Evolutionary conservation across 64 coral and sea anemone genomes (phyloP), one percentile per base, ranked within the genome.

Genomic region (Orbicella faveolata): DNA sequence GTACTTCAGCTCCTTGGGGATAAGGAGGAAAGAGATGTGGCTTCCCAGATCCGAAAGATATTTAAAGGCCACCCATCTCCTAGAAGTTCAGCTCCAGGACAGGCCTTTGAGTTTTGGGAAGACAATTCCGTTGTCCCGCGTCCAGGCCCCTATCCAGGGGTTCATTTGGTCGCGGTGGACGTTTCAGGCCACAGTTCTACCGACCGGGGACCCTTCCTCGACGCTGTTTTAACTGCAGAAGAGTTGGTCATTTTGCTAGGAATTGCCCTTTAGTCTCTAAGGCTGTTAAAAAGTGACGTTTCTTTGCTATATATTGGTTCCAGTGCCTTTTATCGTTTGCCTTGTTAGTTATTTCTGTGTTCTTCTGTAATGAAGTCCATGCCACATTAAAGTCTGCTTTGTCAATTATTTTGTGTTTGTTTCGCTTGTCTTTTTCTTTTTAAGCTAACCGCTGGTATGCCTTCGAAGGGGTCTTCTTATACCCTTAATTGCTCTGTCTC

Each of bases 151-250:
- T 5, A 48, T 48, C 41, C 41, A 2, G 41, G 41, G 4, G 41
- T 6, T 48, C 41, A 48, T 48, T 48, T 48, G 41, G 41, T 48
- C 41, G 41, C 41, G 41, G 2, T 48, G 41, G 41, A 48, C 41
- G 41, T 6, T 48, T 48, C 41, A 48, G 41, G 4, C 41, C 41
- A 48, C 41, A 48, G 41, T 48, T 6, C 41, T 48, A 6, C 41
- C 41, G 41, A 5, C 41, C 41, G 3, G 41, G 41, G 6, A 48
- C 41, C 41, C 6, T 48, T 48, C 41, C 41, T 48, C 41, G 73
- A 16, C 75, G 87, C 13, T 88, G 87, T 88, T 88, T 88, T 88
- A 57, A 54, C 30, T 88, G 87, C 55, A 61, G 73, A 34, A 76
- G 19, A 34, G 35, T 77, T 54, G 74, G 87, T 39, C 87, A 88